Conservation (phyloP, 2,113 vertebrate genomes). For the Galbula dea region DNA sequence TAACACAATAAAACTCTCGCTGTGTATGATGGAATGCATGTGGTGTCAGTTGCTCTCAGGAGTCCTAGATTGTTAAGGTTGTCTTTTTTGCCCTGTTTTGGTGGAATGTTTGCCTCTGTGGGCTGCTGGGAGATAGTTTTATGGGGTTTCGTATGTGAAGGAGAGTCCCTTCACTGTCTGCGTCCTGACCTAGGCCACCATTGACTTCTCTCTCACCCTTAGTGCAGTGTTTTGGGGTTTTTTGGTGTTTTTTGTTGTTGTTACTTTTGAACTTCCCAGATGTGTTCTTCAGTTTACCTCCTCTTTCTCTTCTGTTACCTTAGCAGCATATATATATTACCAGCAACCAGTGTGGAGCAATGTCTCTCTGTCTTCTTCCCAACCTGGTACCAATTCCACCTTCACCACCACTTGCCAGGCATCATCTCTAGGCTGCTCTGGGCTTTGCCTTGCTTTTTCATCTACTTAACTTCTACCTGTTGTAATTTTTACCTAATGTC, state of each 20-base stretch:
- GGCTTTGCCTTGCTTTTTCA: not conserved
- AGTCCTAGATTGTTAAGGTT: no score
- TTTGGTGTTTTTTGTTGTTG: not conserved
- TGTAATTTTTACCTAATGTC: not conserved
- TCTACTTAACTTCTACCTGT: not conserved
- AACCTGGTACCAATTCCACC: not conserved
- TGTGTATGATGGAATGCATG: no score
- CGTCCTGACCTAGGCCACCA: conserved; percentile 51
- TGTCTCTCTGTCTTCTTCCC: not conserved
- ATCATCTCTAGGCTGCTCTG: no score
- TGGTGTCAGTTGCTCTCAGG: not conserved
- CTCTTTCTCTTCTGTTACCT: not conserved
- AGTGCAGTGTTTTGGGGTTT: no score
- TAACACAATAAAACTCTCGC: not conserved
- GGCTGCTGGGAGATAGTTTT: conserved; percentile 18
- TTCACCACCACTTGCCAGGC: not conserved
- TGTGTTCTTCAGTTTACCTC: not conserved
- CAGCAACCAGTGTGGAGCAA: no score
- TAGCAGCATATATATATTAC: not conserved
- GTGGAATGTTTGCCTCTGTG: not conserved
- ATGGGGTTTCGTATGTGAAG: conserved; percentile 56
- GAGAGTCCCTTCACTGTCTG: conserved; percentile 53
- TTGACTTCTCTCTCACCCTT: not conserved
- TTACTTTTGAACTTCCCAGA: not conserved
- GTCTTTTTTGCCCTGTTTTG: not conserved